These are phyloP conservation scores for Scolopax mira DNA, from an alignment of 2,113 vertebrate genomes.

Conservation along the genomic window DNA sequence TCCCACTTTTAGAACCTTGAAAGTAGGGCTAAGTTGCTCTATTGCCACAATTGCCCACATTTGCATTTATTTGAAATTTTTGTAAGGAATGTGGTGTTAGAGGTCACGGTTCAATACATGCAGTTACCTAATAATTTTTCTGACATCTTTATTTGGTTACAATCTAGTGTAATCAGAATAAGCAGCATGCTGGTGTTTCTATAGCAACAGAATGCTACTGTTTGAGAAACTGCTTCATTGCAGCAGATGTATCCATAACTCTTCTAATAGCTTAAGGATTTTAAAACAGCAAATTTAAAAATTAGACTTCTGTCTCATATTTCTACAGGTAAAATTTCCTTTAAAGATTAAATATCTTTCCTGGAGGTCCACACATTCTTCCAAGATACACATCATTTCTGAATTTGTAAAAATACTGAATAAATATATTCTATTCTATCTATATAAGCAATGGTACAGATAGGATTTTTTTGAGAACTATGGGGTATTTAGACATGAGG, in stretches of 20 bases:
- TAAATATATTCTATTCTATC: background rate
- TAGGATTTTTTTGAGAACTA: background rate
- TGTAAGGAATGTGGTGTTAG: background rate
- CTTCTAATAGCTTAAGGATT: background rate
- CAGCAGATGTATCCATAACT: background rate
- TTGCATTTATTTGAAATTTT: background rate
- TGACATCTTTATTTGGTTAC: background rate
- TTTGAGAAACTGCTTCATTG: background rate
- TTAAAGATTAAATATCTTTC: background rate
- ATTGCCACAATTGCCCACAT: background rate
- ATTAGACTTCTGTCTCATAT: background rate
- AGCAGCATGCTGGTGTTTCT: slow-evolving; percentile 14
- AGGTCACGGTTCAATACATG: background rate
- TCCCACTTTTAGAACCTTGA: background rate
- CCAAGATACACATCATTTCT: background rate
- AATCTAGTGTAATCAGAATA: background rate
- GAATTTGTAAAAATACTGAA: background rate
- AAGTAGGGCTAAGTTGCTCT: background rate
- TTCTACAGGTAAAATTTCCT: background rate
- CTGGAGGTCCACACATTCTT: background rate
- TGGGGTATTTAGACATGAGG: background rate
- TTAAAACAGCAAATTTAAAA: background rate
- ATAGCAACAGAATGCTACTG: slow-evolving; percentile 11
- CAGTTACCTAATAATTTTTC: background rate
- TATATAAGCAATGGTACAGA: background rate